A percentile compares a stretch with the other conserved stretches of the same genome.
phyloP scores from a whole-genome alignment of 2,797 vertebrate genomes.

The Alcedo quadribrachys region DNA sequence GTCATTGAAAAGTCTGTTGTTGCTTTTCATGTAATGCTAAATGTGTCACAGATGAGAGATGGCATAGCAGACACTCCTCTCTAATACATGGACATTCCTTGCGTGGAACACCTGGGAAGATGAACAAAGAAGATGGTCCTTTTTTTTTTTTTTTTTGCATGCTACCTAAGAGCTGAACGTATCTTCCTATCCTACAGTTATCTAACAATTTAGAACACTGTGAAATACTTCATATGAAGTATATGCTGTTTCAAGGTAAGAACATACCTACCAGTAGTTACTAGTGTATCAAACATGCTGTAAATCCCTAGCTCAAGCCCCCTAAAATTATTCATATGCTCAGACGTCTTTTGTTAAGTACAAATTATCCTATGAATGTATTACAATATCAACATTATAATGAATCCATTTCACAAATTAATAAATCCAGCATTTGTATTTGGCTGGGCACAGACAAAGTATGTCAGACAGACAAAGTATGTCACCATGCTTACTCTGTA shows the following conservation, averaged over 20 bases:
- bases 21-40: not conserved
- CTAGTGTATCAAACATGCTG: not conserved
- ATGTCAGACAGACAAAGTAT: too few species aligned
- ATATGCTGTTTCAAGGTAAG: not conserved
- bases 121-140: not conserved
- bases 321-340: not conserved
- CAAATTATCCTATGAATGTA: not conserved
- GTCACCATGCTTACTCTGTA: not conserved
- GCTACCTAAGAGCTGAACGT: not conserved
- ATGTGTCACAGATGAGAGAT: not conserved
- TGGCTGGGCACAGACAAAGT: not conserved
- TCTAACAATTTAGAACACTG: not conserved
- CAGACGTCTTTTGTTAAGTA: not conserved
- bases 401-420: not conserved
- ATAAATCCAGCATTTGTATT: not conserved
- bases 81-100: not conserved
- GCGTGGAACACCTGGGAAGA: not conserved
- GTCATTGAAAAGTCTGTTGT: not conserved
- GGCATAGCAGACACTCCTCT: not conserved
- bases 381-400: not conserved
- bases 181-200: not conserved
- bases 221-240: not conserved
- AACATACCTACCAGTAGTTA: not conserved
- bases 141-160: not conserved
- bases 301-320: not conserved